Base-by-base conservation (phyloP, 2,888 invertebrate genomes). In the Spodoptera exigua region DNA sequence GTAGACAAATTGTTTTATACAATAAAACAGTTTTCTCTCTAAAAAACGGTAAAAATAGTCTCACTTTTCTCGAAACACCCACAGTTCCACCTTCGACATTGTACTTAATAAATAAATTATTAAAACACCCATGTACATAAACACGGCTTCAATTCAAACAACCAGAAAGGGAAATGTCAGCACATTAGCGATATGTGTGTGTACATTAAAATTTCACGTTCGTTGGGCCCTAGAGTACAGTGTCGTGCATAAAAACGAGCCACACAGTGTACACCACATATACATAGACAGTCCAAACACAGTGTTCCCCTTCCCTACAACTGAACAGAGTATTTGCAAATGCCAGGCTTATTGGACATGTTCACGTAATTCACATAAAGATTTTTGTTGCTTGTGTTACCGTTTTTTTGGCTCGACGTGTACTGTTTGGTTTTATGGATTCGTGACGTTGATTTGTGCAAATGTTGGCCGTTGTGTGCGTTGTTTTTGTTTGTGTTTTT, bases 261-360 rank as follows among this genome's bases (percentile, higher is more conserved):
- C 58, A 27, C 41, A 49, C 61, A 69, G 69, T n/a, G n/a, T 64
- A 61, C 61, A 27, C 27, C 27, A 7, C 7, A 27, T 27, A 35
- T 47, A n/a, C 48, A 27, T 27, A 35, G 49, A n/a, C 48, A 45
- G 58, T 60, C 61, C 67, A 65, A 70, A 76, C 59, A 64, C 51
- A 35, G 63, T 52, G 57, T 58, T 63, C 69, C 74, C 71, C 57
- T 76, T 74, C 61, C 60, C 27, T 27, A 27, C 27, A 27, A 27
- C 7, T 7, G 7, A 5, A 62, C 74, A 58, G 43, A 44, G 58
- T 69, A 57, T 69, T 76, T 66, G 69, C 70, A 58, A 73, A 62
- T 62, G 60, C 45, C 57, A 49, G 54, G 43, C 52, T 56, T 60
- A 68, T 70, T 67, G 56, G 54, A 53, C 44, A 44, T 64, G 62